These are phyloP conservation scores for Arothron firmamentum DNA, from an alignment of 2,113 vertebrate species.

Conservation along the genomic window DNA sequence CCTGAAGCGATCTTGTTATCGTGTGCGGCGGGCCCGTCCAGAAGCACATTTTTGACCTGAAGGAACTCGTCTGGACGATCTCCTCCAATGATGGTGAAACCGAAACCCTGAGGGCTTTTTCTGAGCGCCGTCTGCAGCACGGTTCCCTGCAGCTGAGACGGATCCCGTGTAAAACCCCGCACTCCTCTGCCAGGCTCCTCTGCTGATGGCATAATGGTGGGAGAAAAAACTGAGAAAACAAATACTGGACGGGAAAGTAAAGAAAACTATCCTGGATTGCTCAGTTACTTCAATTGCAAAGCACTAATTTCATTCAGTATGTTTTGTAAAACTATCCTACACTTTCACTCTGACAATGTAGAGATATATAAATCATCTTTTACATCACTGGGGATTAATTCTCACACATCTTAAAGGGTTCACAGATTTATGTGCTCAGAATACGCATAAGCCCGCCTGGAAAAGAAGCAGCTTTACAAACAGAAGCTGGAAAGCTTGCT, in stretches of 20 bases:
- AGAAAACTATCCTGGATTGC: constrained; percentile 6
- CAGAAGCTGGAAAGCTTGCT: constrained; percentile 23
- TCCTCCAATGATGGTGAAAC: constrained; percentile 98
- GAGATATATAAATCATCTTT: constrained; percentile 1
- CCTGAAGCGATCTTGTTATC: constrained; percentile 94
- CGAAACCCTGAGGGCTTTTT: constrained; percentile 93
- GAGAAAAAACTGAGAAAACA: background rate
- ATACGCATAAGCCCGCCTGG: background rate
- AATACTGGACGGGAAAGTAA: background rate
- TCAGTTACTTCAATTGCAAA: constrained; percentile 8
- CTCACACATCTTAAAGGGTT: constrained; percentile 7
- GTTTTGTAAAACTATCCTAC: background rate
- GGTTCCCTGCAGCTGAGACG: constrained; percentile 85
- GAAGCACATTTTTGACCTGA: constrained; percentile 95
- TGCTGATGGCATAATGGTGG: constrained; percentile 26
- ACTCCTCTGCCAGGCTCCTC: constrained; percentile 68
- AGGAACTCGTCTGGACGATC: constrained; percentile 96
- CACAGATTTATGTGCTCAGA: constrained; percentile 4
- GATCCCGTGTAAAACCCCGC: constrained; percentile 87
- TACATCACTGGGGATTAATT: background rate
- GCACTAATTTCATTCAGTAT: constrained; percentile 5
- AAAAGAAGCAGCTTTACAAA: constrained; percentile 12
- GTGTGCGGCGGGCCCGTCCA: constrained; percentile 90
- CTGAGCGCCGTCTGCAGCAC: constrained; percentile 84
- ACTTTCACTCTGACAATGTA: constrained; percentile 1